A percentile compares a stretch with the other conserved stretches of the same genome.
phyloP scores from a whole-genome alignment of 2,888 invertebrate species.

The Clivina fossor region DNA sequence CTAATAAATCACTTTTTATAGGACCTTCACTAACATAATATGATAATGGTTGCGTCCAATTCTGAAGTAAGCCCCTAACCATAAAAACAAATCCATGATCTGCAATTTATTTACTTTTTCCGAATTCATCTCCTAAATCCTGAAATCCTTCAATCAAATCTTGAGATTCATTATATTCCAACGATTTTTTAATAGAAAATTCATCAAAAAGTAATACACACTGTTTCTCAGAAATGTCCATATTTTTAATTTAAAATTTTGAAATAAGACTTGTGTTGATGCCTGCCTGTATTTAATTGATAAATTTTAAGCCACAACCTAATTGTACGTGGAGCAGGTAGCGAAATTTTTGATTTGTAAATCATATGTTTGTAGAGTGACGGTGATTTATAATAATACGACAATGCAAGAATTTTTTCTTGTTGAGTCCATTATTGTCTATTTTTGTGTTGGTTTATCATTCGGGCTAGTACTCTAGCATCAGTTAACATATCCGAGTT shows the following conservation, averaged over 20 bases:
- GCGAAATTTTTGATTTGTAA: constrained; percentile 3
- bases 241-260: constrained; percentile 39
- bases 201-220: constrained; percentile 40
- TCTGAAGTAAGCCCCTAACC: constrained; percentile 32
- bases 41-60: constrained; percentile 38
- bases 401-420: constrained; percentile 2
- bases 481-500: background rate
- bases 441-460: constrained; percentile 2
- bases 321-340: constrained; percentile 33
- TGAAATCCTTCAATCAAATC: constrained; percentile 36
- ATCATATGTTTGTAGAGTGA: constrained; percentile 1
- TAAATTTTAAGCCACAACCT: constrained; percentile 41
- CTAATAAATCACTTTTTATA: constrained; percentile 24
- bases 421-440: background rate
- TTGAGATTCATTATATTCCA: constrained; percentile 28
- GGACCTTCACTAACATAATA: constrained; percentile 34
- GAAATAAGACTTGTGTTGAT: constrained; percentile 38
- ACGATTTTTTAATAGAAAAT: constrained; percentile 36
- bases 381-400: constrained; percentile 5
- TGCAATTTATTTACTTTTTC: constrained; percentile 20
- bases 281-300: constrained; percentile 40
- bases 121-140: constrained; percentile 32
- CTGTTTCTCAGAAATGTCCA: constrained; percentile 37
- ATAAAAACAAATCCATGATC: constrained; percentile 35
- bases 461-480: background rate